phyloP scores from a whole-genome alignment of 2,888 invertebrate species.

The Troides aeacus region DNA sequence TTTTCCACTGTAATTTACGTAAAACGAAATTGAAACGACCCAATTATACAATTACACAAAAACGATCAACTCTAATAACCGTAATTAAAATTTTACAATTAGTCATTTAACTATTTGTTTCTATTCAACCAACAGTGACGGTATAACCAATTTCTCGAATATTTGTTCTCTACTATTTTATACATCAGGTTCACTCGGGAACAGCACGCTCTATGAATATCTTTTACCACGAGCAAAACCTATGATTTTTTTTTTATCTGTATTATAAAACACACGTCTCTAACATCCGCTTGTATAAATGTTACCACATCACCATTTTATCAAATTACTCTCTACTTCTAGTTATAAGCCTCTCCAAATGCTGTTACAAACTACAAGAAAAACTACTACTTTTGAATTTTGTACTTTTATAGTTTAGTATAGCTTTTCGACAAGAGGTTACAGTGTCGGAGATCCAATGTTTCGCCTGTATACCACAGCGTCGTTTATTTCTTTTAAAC shows the following conservation, averaged over 20 bases:
- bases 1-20: conserved; percentile 11
- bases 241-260: not conserved
- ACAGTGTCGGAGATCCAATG: too few species aligned
- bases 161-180: conserved; percentile 8
- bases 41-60: conserved; percentile 24
- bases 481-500: not conserved
- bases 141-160: conserved; percentile 10
- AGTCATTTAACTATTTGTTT: conserved; percentile 14
- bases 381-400: too few species aligned
- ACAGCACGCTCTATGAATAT: not conserved
- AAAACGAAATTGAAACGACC: conserved; percentile 22
- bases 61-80: conserved; percentile 22
- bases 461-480: not conserved
- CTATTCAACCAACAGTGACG: conserved; percentile 12
- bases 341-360: too few species aligned
- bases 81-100: conserved; percentile 25
- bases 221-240: not conserved
- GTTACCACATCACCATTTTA: too few species aligned
- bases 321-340: too few species aligned
- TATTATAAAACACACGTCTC: not conserved
- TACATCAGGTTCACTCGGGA: not conserved
- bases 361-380: too few species aligned
- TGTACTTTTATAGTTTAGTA: too few species aligned
- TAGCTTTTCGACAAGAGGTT: too few species aligned
- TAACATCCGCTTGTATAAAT: not conserved